Evolutionary conservation across 2,113 vertebrate genomes (phyloP), one percentile per base, ranked within the genome.

Genomic region (Equus przewalskii): DNA sequence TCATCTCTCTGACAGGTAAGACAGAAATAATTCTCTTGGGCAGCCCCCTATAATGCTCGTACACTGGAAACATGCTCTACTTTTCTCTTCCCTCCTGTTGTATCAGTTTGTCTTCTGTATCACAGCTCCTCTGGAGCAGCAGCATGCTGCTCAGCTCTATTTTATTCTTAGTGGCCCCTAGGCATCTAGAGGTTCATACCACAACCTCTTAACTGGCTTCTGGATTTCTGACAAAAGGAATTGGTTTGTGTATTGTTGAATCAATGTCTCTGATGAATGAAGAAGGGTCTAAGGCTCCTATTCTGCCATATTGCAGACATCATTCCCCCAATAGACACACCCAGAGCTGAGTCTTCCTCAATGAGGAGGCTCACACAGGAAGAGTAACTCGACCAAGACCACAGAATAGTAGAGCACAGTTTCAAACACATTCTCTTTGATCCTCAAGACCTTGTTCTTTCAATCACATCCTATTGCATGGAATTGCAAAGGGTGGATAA

Each of bases 341-440:
- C 44, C 15, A 30, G 6, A 24, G 21, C 21, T 16, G 33, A 41
- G 19, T 56, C 64, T 46, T 58, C 4, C 49, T 90, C 49, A 46
- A n/a, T 36, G 21, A 19, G 21, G n/a, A n/a, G 10, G 1, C 56
- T 81, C 30, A 14, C 1, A 1, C 6, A 26, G 3, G 10, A 65
- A 65, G 24, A 9, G 6, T 10, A 24, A 21, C 2, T 4, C 41
- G n/a, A 46, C 12, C 19, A 80, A 91, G 9, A 21, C 8, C n/a
- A 64, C 3, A 56, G 11, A 41, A n/a, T 22, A 10, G 24, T 54
- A 3, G 12, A 33, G 18, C 8, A 24, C 13, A 16, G 16, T 54
- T 65, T 65, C 58, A 65, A 28, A 16, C 7, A 73, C 5, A 54
- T 76, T 85, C 12, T 54, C 26, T 56, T 3, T 16, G 24, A 41